Evolutionary conservation across 2,113 vertebrate species (phyloP), one percentile per base, ranked within the genome.

Genomic region (Lynx canadensis): DNA sequence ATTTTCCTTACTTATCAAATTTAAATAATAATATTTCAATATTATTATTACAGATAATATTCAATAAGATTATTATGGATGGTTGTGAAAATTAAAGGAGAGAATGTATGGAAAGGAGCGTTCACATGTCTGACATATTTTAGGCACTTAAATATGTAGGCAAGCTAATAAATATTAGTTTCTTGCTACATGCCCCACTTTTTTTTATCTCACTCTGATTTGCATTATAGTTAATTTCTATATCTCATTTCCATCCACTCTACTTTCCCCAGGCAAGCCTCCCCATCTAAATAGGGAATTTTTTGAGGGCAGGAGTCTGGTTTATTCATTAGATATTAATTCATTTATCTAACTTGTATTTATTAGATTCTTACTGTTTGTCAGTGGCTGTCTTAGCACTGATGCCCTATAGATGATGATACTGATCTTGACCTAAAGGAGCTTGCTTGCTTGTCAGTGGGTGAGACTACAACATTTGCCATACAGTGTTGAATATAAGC

Each of bases 261-360:
- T 9, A 8, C 10, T 80, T 90, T 36, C 16, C 36, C 50, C 31
- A 73, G 7, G 50, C 52, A 21, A 87, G 33, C 38, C 45, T 83
- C 13, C 10, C 21, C 23, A 63, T 10, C 31, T 87, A 25, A 85
- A 79, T 19, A 79, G 68, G 60, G 48, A 92, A 29, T 57, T 88
- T 97, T 93, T 71, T 83, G 69, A 93, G 55, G 16, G 8, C 12
- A 83, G 18, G 29, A 73, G 1, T 63, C 84, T 50, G 52, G 18
- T 69, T 97, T 92, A 60, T 82, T 85, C 36, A 85, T 63, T 71
- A 45, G 38, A 5, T 92, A n/a, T 94, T 82, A 81, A 78, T 89
- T 90, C 36, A 57, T 89, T 90, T 52, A 45, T 60, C n/a, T 90
- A 33, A 87, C 83, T 9, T 89, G 4, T 93, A 45, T 33, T 82